A percentile compares a stretch with the other conserved stretches of the same genome.
These are phyloP conservation scores for Arbacia lixula DNA, from an alignment of 53 echinoderm and acorn worm species.

Conservation along the genomic window DNA sequence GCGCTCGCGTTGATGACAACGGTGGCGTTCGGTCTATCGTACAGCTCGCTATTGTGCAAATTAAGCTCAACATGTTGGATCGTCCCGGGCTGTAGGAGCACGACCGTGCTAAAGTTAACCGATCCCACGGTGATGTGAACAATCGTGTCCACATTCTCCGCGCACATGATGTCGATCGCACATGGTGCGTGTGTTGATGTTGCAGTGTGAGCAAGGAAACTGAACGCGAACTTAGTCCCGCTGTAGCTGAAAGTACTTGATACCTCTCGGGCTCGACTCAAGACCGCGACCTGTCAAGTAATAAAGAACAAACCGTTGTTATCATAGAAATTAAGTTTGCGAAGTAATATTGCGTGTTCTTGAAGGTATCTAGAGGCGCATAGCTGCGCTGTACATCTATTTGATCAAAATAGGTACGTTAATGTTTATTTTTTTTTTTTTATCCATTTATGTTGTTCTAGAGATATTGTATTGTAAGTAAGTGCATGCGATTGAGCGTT, in stretches of 20 bases:
- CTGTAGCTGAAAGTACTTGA: neutral
- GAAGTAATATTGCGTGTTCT: no score
- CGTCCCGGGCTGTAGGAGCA: neutral
- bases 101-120: neutral
- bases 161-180: neutral
- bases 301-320: neutral
- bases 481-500: no score
- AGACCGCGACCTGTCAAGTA: neutral
- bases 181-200: neutral
- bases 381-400: no score
- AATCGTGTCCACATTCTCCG: neutral
- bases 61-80: neutral
- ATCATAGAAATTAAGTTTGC: neutral
- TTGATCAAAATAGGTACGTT: no score
- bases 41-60: neutral
- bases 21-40: neutral
- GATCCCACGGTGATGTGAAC: neutral
- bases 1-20: neutral
- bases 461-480: no score
- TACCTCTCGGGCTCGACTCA: neutral
- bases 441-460: no score
- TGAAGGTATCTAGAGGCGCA: no score
- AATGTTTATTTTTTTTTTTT: no score
- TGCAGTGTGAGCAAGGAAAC: neutral
- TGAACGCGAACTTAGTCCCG: constrained; percentile 24